Conservation (phyloP, 2,113 vertebrate species). For the Telmatochromis sp. region DNA sequence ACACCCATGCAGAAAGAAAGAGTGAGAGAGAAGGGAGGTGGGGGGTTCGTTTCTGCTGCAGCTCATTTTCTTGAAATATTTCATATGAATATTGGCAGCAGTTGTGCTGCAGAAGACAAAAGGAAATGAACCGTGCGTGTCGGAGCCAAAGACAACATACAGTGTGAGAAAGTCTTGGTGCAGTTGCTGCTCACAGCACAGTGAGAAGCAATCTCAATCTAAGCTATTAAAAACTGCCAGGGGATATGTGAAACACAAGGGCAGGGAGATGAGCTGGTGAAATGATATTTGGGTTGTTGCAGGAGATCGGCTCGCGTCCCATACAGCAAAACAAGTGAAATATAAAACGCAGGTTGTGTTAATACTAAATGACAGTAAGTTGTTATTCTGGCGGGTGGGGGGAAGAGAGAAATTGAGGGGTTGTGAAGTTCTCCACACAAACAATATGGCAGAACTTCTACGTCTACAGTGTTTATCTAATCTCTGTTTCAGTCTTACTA, state of each 20-base stretch:
- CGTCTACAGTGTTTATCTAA: conserved; percentile 9
- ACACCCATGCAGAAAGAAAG: not conserved
- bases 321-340: not conserved
- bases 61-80: conserved; percentile 66
- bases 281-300: not conserved
- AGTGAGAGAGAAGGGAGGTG: not conserved
- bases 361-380: not conserved
- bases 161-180: conserved; percentile 73
- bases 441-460: not conserved
- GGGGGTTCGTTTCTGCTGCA: conserved; percentile 35
- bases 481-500: conserved; percentile 1
- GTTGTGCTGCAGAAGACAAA: conserved; percentile 70
- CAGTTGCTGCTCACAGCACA: conserved; percentile 46
- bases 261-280: not conserved
- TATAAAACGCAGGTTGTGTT: not conserved
- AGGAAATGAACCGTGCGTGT: conserved; percentile 67
- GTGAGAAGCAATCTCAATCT: conserved; percentile 50
- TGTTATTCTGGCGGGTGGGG: not conserved
- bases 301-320: not conserved
- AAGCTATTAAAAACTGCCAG: conserved; percentile 37
- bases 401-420: not conserved
- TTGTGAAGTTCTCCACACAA: not conserved
- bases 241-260: conserved; percentile 5
- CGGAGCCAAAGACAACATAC: conserved; percentile 74
- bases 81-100: conserved; percentile 68